Conservation (phyloP, 2,888 invertebrate genomes). For the Unio delphinus region DNA sequence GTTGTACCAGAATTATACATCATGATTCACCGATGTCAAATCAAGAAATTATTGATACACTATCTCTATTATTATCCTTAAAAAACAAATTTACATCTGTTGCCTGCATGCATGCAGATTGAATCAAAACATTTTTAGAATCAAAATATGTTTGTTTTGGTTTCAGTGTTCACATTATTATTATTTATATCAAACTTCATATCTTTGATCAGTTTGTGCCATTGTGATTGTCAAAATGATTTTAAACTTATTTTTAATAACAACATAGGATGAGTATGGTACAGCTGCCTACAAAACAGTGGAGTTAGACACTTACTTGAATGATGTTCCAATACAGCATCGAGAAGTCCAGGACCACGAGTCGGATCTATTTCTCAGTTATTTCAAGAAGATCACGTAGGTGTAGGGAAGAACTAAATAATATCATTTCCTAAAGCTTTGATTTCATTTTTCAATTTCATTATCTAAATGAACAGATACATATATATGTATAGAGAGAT, state of each 20-base stretch:
- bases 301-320: slow-evolving; percentile 67
- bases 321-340: slow-evolving; percentile 68
- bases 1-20: too few relatives aligned
- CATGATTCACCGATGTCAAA: too few relatives aligned
- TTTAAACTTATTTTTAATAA: neutral
- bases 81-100: too few relatives aligned
- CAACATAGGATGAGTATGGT: slow-evolving; percentile 68
- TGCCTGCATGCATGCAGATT: too few relatives aligned
- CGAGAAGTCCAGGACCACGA: slow-evolving; percentile 67
- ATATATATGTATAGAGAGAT: too few relatives aligned
- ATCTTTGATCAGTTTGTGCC: neutral
- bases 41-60: too few relatives aligned
- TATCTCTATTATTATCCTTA: too few relatives aligned
- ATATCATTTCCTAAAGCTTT: neutral
- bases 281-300: slow-evolving; percentile 71
- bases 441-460: neutral
- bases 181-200: neutral
- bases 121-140: neutral
- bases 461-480: too few relatives aligned
- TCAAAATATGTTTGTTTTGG: neutral
- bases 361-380: slow-evolving; percentile 61
- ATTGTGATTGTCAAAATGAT: neutral
- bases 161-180: neutral
- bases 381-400: slow-evolving; percentile 58
- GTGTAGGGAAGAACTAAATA: slow-evolving; percentile 3